phyloP scores from a whole-genome alignment of 2,113 vertebrate genomes.

The Notothenia coriiceps region DNA sequence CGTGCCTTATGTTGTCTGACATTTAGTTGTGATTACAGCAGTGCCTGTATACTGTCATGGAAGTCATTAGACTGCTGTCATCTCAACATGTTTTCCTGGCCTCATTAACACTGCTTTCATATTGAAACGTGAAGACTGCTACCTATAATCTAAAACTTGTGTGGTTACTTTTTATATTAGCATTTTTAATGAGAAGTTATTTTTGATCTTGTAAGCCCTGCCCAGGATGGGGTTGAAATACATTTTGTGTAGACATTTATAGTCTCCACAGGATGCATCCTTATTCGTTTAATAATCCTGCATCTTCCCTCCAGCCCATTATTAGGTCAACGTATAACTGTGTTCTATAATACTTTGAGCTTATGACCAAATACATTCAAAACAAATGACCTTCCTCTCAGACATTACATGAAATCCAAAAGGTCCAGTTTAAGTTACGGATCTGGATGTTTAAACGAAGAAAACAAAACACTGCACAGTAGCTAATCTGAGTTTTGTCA shows the following conservation, averaged over 20 bases:
- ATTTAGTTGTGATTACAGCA: conserved; percentile 85
- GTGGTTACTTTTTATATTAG: conserved; percentile 29
- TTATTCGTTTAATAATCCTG: background rate
- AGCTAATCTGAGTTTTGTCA: background rate
- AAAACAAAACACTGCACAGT: background rate
- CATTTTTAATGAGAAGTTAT: conserved; percentile 19
- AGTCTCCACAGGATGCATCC: background rate
- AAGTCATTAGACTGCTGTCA: conserved; percentile 86
- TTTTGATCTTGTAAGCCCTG: conserved; percentile 2
- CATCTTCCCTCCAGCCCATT: background rate
- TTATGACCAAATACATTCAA: background rate
- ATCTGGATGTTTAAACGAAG: background rate
- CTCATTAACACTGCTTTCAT: conserved; percentile 71
- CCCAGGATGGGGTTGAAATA: background rate
- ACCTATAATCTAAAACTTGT: conserved; percentile 35
- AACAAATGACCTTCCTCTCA: background rate
- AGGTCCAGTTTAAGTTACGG: background rate
- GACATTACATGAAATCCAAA: background rate
- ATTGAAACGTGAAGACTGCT: conserved; percentile 26
- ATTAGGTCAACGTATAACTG: background rate
- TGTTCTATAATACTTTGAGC: background rate
- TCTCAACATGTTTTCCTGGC: conserved; percentile 81
- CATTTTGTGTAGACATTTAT: background rate
- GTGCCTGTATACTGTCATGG: conserved; percentile 81
- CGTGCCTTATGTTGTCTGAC: conserved; percentile 85